A percentile compares a stretch with the other conserved stretches of the same genome.
These are phyloP conservation scores for Galaxea fascicularis DNA, from an alignment of 92 coral and sea anemone species.

Conservation along the genomic window DNA sequence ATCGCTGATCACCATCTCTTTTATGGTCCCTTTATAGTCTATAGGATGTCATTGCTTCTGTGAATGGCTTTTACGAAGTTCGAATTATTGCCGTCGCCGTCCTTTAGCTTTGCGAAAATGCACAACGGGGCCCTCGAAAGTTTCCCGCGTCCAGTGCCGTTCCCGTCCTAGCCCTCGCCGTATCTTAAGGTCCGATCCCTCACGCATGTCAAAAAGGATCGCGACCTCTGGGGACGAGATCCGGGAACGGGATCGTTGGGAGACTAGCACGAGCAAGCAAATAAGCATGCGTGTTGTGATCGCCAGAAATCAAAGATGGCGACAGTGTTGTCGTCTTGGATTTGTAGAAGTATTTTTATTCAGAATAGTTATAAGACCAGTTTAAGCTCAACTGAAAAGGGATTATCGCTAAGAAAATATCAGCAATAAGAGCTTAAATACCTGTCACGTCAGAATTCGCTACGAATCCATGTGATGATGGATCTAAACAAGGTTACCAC, in stretches of 20 bases:
- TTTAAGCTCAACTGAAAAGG: background rate
- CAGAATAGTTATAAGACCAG: background rate
- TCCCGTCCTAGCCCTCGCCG: too few relatives aligned
- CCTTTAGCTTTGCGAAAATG: too few relatives aligned
- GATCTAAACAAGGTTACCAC: slow-evolving; percentile 66
- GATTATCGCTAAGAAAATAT: background rate
- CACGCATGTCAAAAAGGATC: too few relatives aligned
- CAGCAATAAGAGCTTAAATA: background rate
- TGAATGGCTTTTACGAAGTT: too few relatives aligned
- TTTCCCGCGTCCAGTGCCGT: too few relatives aligned
- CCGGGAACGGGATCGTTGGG: background rate
- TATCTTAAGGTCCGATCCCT: too few relatives aligned
- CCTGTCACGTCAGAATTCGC: background rate
- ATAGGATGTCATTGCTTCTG: too few relatives aligned
- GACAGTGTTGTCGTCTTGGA: slow-evolving; percentile 57
- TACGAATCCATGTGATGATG: slow-evolving; percentile 14
- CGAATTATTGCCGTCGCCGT: too few relatives aligned
- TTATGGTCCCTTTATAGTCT: too few relatives aligned
- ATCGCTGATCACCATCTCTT: too few relatives aligned
- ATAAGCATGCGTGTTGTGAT: slow-evolving; percentile 36
- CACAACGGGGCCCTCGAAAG: too few relatives aligned
- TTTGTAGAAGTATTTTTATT: slow-evolving; percentile 54
- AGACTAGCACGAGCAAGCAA: background rate
- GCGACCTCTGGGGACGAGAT: too few relatives aligned
- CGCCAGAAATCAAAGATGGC: slow-evolving; percentile 63